Percentiles rank a stretch among this genome's conserved stretches.
Conservation (phyloP, 2,888 invertebrate genomes). For the Eucriotettix oculatus region DNA sequence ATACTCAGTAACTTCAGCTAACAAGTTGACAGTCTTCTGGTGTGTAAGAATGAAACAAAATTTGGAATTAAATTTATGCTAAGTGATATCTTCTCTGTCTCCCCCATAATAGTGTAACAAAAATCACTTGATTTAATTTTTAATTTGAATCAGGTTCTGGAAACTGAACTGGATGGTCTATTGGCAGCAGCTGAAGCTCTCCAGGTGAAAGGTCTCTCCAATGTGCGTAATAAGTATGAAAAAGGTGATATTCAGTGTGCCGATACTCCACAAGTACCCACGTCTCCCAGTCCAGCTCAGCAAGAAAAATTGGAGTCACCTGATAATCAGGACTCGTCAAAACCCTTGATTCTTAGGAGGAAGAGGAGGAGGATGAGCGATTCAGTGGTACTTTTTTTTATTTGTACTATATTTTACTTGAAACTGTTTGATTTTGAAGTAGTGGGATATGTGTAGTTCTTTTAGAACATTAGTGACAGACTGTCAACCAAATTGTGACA, state of each 20-base stretch:
- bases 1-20: no score
- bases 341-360: conserved; percentile 4
- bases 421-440: no score
- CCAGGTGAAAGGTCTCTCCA: conserved; percentile 31
- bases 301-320: background rate
- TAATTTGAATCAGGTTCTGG: conserved; percentile 19
- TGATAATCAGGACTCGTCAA: background rate
- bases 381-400: conserved; percentile 1
- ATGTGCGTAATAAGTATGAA: conserved; percentile 22
- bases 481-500: no score
- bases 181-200: conserved; percentile 27
- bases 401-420: background rate
- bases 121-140: no score
- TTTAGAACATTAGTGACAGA: no score
- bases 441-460: no score
- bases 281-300: background rate
- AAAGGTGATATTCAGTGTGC: conserved; percentile 14
- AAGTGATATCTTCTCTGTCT: no score
- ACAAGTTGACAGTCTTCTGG: no score
- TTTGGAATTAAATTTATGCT: no score
- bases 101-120: no score
- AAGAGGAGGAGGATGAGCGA: conserved; percentile 6
- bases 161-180: conserved; percentile 27
- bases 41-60: no score
- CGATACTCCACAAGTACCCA: background rate